A percentile compares a stretch with the other conserved stretches of the same genome.
phyloP scores from a whole-genome alignment of 2,888 invertebrate species.

The Leptinotarsa peninsularis region DNA sequence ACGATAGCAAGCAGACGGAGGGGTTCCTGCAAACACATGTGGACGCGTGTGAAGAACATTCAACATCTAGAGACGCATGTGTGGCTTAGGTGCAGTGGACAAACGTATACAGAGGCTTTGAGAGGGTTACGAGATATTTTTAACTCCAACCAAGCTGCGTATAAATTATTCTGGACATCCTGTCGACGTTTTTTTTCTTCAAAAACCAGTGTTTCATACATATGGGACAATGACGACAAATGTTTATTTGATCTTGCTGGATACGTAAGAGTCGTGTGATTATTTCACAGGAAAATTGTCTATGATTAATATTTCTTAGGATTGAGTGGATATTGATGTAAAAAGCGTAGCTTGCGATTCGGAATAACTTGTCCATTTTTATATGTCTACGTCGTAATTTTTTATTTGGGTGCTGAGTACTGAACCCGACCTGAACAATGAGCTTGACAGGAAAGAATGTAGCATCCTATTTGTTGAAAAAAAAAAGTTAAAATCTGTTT shows the following conservation, averaged over 20 bases:
- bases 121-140: constrained; percentile 61
- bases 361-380: too few species aligned
- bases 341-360: too few species aligned
- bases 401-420: too few species aligned
- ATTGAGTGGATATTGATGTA: too few species aligned
- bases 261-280: constrained; percentile 28
- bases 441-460: too few species aligned
- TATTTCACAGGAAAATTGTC: background rate
- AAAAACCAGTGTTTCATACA: constrained; percentile 32
- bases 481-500: too few species aligned
- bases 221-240: constrained; percentile 29
- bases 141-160: constrained; percentile 51
- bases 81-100: constrained; percentile 56
- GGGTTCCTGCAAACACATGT: constrained; percentile 55
- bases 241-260: constrained; percentile 35
- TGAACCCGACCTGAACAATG: too few species aligned
- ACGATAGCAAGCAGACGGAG: constrained; percentile 10
- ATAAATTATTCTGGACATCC: constrained; percentile 54
- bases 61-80: constrained; percentile 55
- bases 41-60: constrained; percentile 64
- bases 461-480: too few species aligned
- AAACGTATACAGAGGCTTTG: constrained; percentile 52
- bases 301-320: background rate
- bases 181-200: constrained; percentile 38
- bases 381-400: too few species aligned